Conservation (phyloP, 2,888 invertebrate genomes). For the Poecilobothrus nobilitatus region DNA sequence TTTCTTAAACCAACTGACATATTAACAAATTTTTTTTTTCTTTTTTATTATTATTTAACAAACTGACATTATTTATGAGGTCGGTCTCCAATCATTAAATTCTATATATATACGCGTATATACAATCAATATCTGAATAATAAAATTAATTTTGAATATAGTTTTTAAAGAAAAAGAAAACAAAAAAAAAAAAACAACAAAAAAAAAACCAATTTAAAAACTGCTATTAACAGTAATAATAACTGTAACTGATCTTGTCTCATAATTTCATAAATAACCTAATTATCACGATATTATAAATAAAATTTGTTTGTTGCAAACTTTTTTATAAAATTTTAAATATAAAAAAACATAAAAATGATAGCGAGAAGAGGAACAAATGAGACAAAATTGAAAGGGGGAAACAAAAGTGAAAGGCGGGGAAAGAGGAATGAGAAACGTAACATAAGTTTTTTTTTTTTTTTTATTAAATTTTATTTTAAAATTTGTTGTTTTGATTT, state of each 20-base stretch:
- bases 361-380: no score
- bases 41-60: background rate
- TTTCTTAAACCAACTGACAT: background rate
- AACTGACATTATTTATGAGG: slow-evolving; percentile 1
- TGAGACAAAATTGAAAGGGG: no score
- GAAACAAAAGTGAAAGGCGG: no score
- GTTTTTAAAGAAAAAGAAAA: no score
- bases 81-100: background rate
- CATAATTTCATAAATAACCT: slow-evolving; percentile 1
- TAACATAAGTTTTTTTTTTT: no score
- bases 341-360: no score
- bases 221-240: background rate
- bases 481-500: background rate
- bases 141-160: no score
- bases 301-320: no score
- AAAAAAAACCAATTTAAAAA: background rate
- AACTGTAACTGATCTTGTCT: slow-evolving; percentile 6
- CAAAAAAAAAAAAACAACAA: background rate
- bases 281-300: background rate
- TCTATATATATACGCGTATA: background rate
- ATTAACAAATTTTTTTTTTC: no score
- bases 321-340: no score
- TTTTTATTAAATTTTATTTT: background rate
- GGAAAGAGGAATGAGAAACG: no score
- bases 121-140: no score